These are phyloP conservation scores for Thymelicus lineola DNA, from an alignment of 2,888 invertebrate genomes.

Conservation along the genomic window DNA sequence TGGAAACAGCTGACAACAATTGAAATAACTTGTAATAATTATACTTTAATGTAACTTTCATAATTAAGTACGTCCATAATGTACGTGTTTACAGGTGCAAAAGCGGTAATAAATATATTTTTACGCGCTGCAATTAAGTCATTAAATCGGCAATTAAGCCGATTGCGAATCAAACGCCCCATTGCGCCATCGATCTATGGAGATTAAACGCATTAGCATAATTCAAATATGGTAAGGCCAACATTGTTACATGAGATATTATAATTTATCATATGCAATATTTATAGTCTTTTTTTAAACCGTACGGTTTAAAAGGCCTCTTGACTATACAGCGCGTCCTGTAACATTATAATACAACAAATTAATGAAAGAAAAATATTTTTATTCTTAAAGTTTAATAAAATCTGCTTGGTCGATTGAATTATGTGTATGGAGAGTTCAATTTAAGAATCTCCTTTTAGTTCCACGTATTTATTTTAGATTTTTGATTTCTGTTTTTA, in stretches of 20 bases:
- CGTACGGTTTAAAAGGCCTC: no score
- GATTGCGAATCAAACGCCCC: constrained; percentile 37
- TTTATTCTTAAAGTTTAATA: no score
- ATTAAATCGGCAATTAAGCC: constrained; percentile 36
- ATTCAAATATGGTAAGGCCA: constrained; percentile 18
- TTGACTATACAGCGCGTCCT: no score
- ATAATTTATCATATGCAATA: neutral
- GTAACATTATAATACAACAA: no score
- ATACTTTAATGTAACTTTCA: neutral
- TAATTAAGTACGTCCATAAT: neutral
- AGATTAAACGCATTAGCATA: constrained; percentile 30
- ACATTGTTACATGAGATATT: neutral
- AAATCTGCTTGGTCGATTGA: no score
- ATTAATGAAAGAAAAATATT: no score
- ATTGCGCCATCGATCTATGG: constrained; percentile 31
- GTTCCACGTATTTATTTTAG: no score
- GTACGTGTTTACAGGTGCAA: constrained; percentile 24
- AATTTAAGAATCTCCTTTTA: no score
- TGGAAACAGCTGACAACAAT: neutral
- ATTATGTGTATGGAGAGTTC: no score
- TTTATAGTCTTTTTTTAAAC: no score
- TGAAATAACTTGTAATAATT: neutral
- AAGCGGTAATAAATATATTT: constrained; percentile 35
- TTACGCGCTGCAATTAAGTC: constrained; percentile 36
- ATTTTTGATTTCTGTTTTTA: no score